Evolutionary conservation across 2,888 invertebrate species (phyloP), one percentile per base, ranked within the genome.

Genomic region (Troides helena): DNA sequence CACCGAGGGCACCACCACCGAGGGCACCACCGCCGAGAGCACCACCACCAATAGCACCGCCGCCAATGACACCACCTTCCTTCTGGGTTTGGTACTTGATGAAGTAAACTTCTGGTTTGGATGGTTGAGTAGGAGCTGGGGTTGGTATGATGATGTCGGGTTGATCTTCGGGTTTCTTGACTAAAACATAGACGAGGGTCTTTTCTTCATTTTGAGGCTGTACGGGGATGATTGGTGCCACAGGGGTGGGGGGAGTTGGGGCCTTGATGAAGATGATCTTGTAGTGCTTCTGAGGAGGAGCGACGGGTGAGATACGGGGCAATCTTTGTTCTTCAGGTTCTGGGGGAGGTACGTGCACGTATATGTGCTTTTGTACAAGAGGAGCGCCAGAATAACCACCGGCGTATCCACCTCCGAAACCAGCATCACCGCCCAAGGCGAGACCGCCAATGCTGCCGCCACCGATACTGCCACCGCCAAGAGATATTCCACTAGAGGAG

Each of bases 211-310:
- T 96, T 84, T 97, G 97, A 72, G 95, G 95, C 85, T 96, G 95
- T 50, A 95, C 87, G 46, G 97, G 97, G 75, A 97, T 96, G 74
- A 96, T 94, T 74, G 97, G 97, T 0, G 95, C 96, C 74, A 96
- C 95, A 72, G 97, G 97, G 72, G 96, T 95, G 72, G 97, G 97
- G 72, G 96, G 95, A 78, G 97, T 95, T 80, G 97, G 97, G 69
- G 97, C 97, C 94, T 97, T 97, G 90, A 97, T 97, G 94, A 97
- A 97, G 92, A 97, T 97, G 86, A 97, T 97, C 86, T 97, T 97
- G 94, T 97, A 97, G 88, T 97, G 97, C 81, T 97, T 97, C 89
- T 97, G 97, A 62, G 97, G 94, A 75, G 96, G 95, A 64, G 95
- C 95, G 0, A 95, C 92, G 23, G 94, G 93, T 7, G 91, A 88